phyloP scores from a whole-genome alignment of 2,113 vertebrate genomes.

The Thermophis baileyi region DNA sequence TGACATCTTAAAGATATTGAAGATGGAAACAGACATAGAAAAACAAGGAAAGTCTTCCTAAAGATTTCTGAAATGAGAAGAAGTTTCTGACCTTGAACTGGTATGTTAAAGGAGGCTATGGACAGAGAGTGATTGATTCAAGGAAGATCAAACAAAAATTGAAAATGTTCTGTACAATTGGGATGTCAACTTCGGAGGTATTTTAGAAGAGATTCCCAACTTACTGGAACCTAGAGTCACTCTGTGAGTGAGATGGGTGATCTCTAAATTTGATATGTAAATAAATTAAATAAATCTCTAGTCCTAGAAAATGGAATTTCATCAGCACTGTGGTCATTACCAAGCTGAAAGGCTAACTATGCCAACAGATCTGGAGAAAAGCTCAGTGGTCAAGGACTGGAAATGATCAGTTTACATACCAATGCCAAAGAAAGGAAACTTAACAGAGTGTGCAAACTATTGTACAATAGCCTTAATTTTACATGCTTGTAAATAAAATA shows the following conservation, averaged over 20 bases:
- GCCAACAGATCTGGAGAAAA: background rate
- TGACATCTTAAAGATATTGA: background rate
- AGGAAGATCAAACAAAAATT: background rate
- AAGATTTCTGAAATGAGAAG: background rate
- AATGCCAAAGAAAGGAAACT: background rate
- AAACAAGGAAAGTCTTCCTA: background rate
- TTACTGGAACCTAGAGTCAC: background rate
- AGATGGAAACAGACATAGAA: background rate
- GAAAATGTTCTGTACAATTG: background rate
- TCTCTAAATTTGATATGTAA: background rate
- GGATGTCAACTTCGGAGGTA: background rate
- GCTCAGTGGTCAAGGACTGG: background rate
- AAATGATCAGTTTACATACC: background rate
- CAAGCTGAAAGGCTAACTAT: background rate
- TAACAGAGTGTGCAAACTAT: background rate
- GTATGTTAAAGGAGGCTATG: background rate
- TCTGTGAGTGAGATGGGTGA: too few species aligned
- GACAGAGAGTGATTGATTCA: background rate
- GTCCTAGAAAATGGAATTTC: background rate
- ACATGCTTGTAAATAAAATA: background rate
- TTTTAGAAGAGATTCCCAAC: background rate
- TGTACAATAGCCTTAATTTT: background rate
- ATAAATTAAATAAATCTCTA: background rate
- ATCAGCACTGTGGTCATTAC: background rate
- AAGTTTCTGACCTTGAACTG: background rate